Percentiles rank a stretch among this genome's conserved stretches.
Evolutionary conservation across 2,888 invertebrate species (phyloP).

Genomic region (Metallyticus violacea): DNA sequence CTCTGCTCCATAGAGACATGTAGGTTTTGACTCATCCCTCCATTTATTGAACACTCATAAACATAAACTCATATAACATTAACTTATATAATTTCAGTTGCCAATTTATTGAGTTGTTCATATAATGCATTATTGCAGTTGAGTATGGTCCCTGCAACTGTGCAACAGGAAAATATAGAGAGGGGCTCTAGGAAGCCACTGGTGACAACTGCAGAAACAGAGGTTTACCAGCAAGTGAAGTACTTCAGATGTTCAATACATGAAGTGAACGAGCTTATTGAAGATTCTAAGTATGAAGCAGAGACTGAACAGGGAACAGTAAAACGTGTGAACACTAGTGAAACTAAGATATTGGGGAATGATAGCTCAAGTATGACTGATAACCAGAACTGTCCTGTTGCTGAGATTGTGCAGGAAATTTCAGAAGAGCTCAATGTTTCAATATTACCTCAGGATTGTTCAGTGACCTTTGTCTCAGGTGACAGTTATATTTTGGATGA

Average conservation of each 20-base stretch:
- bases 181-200: neutral
- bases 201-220: neutral
- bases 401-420: neutral
- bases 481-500: neutral
- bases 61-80: no score
- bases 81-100: no score
- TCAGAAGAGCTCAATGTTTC: neutral
- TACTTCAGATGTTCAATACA: constrained; percentile 70
- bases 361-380: neutral
- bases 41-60: no score
- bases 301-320: neutral
- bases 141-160: neutral
- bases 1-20: no score
- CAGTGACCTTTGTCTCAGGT: neutral
- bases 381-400: neutral
- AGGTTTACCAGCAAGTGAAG: constrained; percentile 72
- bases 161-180: constrained; percentile 24
- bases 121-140: neutral
- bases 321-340: neutral
- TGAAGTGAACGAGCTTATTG: constrained; percentile 65
- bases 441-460: neutral
- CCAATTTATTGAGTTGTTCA: no score
- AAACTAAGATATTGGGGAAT: neutral
- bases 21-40: no score
- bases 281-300: constrained; percentile 36